These are phyloP conservation scores for Macaria notata DNA, from an alignment of 2,888 invertebrate genomes.

Conservation along the genomic window DNA sequence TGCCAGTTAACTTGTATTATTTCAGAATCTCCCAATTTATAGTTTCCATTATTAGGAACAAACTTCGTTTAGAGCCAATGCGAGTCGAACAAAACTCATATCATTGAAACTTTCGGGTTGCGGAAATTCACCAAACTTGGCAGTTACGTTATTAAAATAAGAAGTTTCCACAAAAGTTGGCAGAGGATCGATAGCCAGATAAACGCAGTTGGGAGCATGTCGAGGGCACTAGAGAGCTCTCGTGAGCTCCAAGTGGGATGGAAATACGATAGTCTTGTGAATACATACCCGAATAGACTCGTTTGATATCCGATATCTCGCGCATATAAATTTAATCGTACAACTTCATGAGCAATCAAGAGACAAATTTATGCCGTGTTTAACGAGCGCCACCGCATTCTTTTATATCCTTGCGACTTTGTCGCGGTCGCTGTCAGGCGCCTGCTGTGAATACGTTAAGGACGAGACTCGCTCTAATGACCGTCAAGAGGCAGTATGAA, in stretches of 20 bases:
- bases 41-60: slow-evolving; percentile 31
- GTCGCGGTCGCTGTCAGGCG: slow-evolving; percentile 37
- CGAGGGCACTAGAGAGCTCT: slow-evolving; percentile 65
- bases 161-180: slow-evolving; percentile 47
- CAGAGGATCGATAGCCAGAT: slow-evolving; percentile 48
- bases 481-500: slow-evolving; percentile 1
- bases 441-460: slow-evolving; percentile 34
- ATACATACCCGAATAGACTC: slow-evolving; percentile 50
- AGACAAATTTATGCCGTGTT: slow-evolving; percentile 42
- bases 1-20: slow-evolving; percentile 20
- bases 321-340: slow-evolving; percentile 42
- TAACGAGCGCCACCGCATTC: slow-evolving; percentile 34
- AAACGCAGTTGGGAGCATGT: slow-evolving; percentile 62
- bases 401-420: slow-evolving; percentile 42
- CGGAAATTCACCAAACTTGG: slow-evolving; percentile 44
- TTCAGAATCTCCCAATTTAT: slow-evolving; percentile 23
- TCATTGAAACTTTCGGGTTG: slow-evolving; percentile 41
- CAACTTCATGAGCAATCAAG: slow-evolving; percentile 43
- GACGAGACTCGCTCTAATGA: slow-evolving; percentile 17
- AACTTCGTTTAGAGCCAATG: slow-evolving; percentile 26
- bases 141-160: slow-evolving; percentile 55
- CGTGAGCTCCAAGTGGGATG: slow-evolving; percentile 53
- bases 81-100: slow-evolving; percentile 37
- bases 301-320: slow-evolving; percentile 59
- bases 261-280: slow-evolving; percentile 69